Conservation (phyloP, 2,797 vertebrate genomes). For the Glossophaga mutica region DNA sequence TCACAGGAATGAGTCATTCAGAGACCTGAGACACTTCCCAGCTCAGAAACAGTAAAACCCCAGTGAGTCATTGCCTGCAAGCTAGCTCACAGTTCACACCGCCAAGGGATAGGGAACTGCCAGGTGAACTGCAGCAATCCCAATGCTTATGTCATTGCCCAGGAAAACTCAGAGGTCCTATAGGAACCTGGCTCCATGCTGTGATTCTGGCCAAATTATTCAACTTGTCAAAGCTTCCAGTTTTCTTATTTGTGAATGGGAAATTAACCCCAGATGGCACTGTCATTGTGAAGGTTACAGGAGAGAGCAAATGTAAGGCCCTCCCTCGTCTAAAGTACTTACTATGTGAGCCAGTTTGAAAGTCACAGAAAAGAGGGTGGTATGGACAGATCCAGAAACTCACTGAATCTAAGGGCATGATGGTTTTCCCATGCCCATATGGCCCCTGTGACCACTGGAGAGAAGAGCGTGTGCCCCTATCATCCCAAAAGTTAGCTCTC, state of each 20-base stretch:
- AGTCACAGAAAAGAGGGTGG: background rate
- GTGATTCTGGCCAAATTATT: background rate
- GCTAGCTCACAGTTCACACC: background rate
- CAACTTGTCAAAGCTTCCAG: background rate
- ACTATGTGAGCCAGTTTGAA: background rate
- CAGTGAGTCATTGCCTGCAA: background rate
- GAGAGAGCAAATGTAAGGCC: fast-evolving
- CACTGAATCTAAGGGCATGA: background rate
- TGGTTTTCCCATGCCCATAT: fast-evolving
- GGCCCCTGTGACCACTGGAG: too few relatives aligned
- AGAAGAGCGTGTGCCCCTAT: background rate
- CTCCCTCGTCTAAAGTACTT: background rate
- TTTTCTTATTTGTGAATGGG: background rate
- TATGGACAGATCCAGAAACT: background rate
- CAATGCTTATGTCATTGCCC: background rate
- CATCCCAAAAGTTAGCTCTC: background rate
- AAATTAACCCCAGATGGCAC: background rate
- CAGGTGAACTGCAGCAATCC: background rate
- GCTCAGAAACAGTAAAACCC: background rate
- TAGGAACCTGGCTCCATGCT: fast-evolving
- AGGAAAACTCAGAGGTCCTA: background rate
- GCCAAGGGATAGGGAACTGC: background rate
- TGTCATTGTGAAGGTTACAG: too few relatives aligned
- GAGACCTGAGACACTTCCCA: background rate
- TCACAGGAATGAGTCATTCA: too few relatives aligned